Percentiles rank a stretch among this genome's conserved stretches.
These are phyloP conservation scores for Vidua macroura DNA, from an alignment of 2,113 vertebrate genomes.

Conservation along the genomic window DNA sequence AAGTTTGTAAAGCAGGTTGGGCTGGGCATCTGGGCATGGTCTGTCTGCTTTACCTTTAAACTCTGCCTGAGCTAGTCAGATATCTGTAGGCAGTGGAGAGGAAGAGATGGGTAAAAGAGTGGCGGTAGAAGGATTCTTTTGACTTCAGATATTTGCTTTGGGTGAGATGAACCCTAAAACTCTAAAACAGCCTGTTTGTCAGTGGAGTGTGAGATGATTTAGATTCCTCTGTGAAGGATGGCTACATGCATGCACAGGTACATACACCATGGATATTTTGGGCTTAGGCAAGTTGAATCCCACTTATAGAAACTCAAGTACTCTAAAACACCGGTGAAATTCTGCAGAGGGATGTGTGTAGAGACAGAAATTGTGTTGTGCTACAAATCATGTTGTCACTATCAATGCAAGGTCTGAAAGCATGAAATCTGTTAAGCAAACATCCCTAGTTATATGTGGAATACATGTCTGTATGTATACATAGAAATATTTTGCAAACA, in stretches of 20 bases:
- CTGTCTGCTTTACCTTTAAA: not conserved
- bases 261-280: not conserved
- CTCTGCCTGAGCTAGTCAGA: not conserved
- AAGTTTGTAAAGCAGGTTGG: not conserved
- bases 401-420: not conserved
- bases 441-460: not conserved
- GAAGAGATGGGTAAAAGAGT: not conserved
- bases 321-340: not conserved
- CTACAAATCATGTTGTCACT: not conserved
- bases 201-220: not conserved
- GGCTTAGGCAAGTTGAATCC: not conserved
- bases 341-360: not conserved
- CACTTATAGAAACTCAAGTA: not conserved
- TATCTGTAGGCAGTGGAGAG: not conserved
- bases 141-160: not conserved
- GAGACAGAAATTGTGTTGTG: accelerated
- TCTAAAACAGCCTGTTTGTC: not conserved
- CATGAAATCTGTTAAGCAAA: not conserved
- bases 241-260: accelerated
- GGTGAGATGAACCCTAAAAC: not conserved
- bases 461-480: not conserved
- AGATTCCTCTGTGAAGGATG: not conserved
- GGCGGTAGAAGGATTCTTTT: not conserved
- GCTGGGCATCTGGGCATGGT: not conserved
- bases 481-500: not conserved